Evolutionary conservation across 2,888 invertebrate genomes (phyloP).

Genomic region (Myopa testacea): DNA sequence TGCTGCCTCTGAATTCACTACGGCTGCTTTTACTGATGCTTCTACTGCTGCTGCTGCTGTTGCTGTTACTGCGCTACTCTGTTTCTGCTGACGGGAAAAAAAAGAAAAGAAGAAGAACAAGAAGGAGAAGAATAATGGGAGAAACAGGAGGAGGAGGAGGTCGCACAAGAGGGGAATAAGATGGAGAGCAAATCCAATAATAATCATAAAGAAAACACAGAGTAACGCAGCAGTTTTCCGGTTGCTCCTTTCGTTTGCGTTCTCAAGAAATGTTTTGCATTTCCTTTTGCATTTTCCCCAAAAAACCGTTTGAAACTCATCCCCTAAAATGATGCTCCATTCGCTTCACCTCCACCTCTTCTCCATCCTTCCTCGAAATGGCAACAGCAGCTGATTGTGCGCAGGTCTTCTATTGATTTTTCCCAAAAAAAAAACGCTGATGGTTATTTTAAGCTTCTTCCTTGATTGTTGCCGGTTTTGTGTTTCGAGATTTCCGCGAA

Average conservation of each 20-base stretch:
- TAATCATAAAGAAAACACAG: neutral
- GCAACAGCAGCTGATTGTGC: slow-evolving; percentile 1
- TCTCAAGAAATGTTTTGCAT: slow-evolving; percentile 12
- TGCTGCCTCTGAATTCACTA: neutral
- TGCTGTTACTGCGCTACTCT: no score
- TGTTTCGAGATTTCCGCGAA: slow-evolving; percentile 9
- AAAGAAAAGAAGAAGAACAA: neutral
- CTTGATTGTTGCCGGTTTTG: neutral
- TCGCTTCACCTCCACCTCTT: neutral
- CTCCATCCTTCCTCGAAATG: neutral
- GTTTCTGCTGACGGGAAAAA: neutral
- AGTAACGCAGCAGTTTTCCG: neutral
- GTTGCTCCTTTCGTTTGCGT: slow-evolving; percentile 10
- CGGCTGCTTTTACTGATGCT: neutral
- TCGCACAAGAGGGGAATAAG: neutral
- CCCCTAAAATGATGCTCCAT: neutral
- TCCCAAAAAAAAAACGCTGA: neutral
- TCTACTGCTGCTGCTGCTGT: no score
- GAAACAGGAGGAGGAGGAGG: neutral
- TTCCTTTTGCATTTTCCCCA: slow-evolving; percentile 23
- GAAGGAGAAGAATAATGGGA: neutral
- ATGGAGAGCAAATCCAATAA: neutral
- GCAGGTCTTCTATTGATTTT: slow-evolving; percentile 37
- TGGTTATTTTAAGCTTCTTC: slow-evolving; percentile 3
- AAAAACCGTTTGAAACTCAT: neutral